Base-by-base conservation (phyloP, 2,797 vertebrate genomes). In the Rhinogobio ventralis region DNA sequence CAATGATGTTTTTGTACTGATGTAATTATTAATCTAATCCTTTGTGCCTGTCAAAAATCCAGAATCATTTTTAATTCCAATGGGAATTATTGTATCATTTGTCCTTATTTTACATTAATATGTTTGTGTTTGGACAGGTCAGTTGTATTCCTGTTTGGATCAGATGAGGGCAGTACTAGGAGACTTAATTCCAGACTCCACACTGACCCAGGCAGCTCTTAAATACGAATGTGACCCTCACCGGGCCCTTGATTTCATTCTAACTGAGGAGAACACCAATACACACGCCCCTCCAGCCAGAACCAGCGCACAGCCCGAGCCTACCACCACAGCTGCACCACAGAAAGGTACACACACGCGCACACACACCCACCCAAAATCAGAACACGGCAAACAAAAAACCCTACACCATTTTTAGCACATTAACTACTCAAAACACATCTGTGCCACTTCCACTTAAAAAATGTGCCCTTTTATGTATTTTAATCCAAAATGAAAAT, bases 81-180 rank as follows among this genome's bases (percentile, higher is more conserved):
- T 17, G 3, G 39, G 17, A 23, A 39, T 57, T 30, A 79, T 39
- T 10, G 4, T 39, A 23, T 42, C 15, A 2, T 30, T 17, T 80
- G 39, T 69, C 23, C 14, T 53, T 53, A 57, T 74, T 76, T 49
- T 13, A 17, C 33, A 2, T 85, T 85, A 64, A 17, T 30, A 30
- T 81, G 23, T 93, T 49, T 78, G 89, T 93, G 45, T 60, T 90
- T 81, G 90, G 93, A 51, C 90, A 99, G 98, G 96, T 73, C 96
- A 93, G 89, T 95, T 99, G 89, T 96, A 94, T 93, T 98, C 97
- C 19, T 99, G 98, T 92, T 95, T 99, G 94, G 97, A 98, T 91
- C 96, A 97, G 86, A 98, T 99, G 98, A 95, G 96, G 88, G 92
- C 97, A 76, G 95, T 98, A 69, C 92, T 99, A 76, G 97, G 97